phyloP scores from a whole-genome alignment of 1,140 invertebrate species.

The Ericerus pela region DNA sequence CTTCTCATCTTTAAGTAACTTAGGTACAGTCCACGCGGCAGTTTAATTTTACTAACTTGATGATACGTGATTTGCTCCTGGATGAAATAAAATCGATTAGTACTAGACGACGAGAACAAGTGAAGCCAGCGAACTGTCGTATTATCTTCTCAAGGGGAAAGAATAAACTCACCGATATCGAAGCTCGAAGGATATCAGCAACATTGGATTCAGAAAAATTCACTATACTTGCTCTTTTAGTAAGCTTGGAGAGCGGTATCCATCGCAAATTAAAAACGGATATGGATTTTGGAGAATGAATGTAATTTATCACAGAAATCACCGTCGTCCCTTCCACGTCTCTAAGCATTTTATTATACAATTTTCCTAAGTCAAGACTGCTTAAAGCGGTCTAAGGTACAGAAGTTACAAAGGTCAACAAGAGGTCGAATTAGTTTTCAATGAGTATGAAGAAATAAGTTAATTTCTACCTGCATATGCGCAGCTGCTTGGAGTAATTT shows the following conservation, averaged over 20 bases:
- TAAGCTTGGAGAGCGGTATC: constrained; percentile 65
- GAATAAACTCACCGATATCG: too few species aligned
- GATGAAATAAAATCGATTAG: constrained; percentile 19
- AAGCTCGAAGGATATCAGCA: too few species aligned
- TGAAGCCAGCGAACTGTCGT: too few species aligned
- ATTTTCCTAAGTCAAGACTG: constrained; percentile 73
- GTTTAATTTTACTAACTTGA: constrained; percentile 63
- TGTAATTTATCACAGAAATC: constrained; percentile 66
- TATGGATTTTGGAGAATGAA: constrained; percentile 66
- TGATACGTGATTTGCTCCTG: constrained; percentile 83
- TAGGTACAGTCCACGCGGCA: constrained; percentile 76
- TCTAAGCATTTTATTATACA: constrained; percentile 76
- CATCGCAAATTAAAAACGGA: constrained; percentile 83
- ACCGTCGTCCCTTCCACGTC: constrained; percentile 82
- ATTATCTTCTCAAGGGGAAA: too few species aligned
- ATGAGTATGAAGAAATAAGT: too few species aligned
- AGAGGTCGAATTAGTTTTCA: too few species aligned
- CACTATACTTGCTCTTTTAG: too few species aligned
- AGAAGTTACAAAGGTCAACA: constrained; percentile 20
- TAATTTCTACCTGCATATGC: constrained; percentile 88
- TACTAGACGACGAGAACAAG: too few species aligned
- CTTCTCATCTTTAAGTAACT: constrained; percentile 91
- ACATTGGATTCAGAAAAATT: too few species aligned
- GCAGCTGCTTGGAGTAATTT: constrained; percentile 79
- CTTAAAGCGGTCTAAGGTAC: constrained; percentile 54